phyloP scores from a whole-genome alignment of 2,797 vertebrate genomes.

The Gymnoscopelus braueri region DNA sequence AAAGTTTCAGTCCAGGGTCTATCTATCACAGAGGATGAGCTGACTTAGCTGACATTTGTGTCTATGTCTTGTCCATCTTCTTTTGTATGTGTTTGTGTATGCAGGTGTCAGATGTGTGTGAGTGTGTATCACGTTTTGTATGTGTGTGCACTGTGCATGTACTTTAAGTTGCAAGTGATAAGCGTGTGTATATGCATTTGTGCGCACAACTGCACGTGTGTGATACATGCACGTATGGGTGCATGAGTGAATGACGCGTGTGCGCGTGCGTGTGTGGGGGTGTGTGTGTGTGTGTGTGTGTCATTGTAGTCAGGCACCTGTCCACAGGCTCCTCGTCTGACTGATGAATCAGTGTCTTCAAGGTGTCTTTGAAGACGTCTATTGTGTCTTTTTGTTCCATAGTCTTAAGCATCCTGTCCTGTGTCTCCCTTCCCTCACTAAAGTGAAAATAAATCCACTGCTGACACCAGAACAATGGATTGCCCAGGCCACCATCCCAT shows the following conservation, averaged over 20 bases:
- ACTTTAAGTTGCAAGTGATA: too few relatives aligned
- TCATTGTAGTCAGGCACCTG: conserved; percentile 81
- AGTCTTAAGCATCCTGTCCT: conserved; percentile 70
- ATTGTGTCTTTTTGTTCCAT: conserved; percentile 77
- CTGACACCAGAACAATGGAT: conserved; percentile 71
- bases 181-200: too few relatives aligned
- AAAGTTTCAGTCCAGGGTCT: conserved; percentile 61
- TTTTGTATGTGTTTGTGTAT: conserved; percentile 13
- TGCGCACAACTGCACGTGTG: too few relatives aligned
- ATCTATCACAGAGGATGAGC: conserved; percentile 64
- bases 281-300: conserved; percentile 56
- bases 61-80: conserved; percentile 45
- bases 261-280: conserved; percentile 33
- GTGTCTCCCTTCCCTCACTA: conserved; percentile 62
- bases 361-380: conserved; percentile 80
- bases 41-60: conserved; percentile 65
- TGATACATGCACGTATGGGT: conserved; percentile 5
- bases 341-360: conserved; percentile 80
- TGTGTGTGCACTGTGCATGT: conserved; percentile 9
- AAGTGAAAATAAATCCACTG: conserved; percentile 73
- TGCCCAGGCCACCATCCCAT: conserved; percentile 60
- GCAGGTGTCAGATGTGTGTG: too few relatives aligned
- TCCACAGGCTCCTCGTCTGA: conserved; percentile 76
- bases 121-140: background rate
- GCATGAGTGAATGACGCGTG: background rate